Evolutionary conservation across 2,797 vertebrate genomes (phyloP).

Genomic region (Urophycis tenuis): DNA sequence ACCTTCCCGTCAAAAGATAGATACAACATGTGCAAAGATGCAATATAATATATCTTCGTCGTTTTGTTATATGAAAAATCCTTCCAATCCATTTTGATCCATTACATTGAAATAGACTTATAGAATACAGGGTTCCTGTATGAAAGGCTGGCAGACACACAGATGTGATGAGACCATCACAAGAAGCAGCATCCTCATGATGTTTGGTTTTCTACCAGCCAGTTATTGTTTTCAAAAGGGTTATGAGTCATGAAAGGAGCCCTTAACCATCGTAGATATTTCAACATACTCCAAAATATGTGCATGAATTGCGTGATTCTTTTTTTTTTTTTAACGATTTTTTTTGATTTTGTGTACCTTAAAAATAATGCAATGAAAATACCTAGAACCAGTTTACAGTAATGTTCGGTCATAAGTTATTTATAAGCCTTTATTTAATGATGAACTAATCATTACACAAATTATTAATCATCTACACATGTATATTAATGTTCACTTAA

Average conservation of each 20-base stretch:
- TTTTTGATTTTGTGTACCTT: constrained; percentile 26
- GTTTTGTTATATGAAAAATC: constrained; percentile 49
- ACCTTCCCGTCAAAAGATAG: constrained; percentile 37
- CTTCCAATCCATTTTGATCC: constrained; percentile 45
- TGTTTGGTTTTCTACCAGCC: constrained; percentile 20
- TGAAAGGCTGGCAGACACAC: constrained; percentile 48
- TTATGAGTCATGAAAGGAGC: constrained; percentile 31
- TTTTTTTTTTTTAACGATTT: neutral
- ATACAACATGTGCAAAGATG: constrained; percentile 68
- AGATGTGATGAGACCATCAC: constrained; percentile 19
- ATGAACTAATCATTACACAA: too few relatives aligned
- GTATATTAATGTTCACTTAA: too few relatives aligned
- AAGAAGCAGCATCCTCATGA: constrained; percentile 23
- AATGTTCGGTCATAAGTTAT: neutral
- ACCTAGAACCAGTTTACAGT: constrained; percentile 35
- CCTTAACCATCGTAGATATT: constrained; percentile 18
- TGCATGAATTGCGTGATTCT: too few relatives aligned
- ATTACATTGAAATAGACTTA: constrained; percentile 64
- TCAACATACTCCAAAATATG: constrained; percentile 31
- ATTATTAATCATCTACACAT: too few relatives aligned
- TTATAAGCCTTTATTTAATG: neutral
- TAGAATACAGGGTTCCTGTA: constrained; percentile 46
- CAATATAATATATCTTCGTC: constrained; percentile 49
- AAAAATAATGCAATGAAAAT: constrained; percentile 45
- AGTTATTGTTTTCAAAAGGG: constrained; percentile 25